phyloP scores from a whole-genome alignment of 2,113 vertebrate genomes.

The Bos indicus region DNA sequence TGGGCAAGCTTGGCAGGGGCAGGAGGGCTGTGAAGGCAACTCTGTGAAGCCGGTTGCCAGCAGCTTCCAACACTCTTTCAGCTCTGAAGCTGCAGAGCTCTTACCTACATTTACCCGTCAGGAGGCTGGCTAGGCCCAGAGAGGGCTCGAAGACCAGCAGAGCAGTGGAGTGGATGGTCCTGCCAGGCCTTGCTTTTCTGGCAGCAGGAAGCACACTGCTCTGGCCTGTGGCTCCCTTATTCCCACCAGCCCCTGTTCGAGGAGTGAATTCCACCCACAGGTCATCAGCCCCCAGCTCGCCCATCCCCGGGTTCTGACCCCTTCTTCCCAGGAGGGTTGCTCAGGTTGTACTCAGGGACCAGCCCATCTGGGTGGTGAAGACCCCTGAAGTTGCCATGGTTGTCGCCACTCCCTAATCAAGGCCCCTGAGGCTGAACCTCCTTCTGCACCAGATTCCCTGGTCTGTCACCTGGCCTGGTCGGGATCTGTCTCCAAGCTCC shows the following conservation, averaged over 20 bases:
- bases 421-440: background rate
- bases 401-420: background rate
- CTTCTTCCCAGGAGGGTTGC: background rate
- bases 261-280: background rate
- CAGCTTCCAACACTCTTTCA: too few relatives aligned
- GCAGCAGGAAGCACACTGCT: background rate
- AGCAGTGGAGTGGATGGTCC: rapidly evolving
- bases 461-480: background rate
- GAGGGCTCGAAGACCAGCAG: background rate
- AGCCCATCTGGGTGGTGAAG: background rate
- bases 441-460: background rate
- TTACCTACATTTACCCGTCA: too few relatives aligned
- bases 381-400: background rate
- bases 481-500: background rate
- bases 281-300: background rate
- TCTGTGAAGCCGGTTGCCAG: too few relatives aligned
- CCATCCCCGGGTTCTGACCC: background rate
- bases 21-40: background rate
- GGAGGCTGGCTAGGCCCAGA: background rate
- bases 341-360: background rate
- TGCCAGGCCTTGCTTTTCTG: background rate
- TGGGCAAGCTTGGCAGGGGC: too few relatives aligned
- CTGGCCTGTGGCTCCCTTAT: background rate
- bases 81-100: background rate
- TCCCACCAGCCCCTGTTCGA: background rate